A percentile compares a stretch with the other conserved stretches of the same genome.
phyloP scores from a whole-genome alignment of 2,797 vertebrate genomes.

The Lacerta agilis region DNA sequence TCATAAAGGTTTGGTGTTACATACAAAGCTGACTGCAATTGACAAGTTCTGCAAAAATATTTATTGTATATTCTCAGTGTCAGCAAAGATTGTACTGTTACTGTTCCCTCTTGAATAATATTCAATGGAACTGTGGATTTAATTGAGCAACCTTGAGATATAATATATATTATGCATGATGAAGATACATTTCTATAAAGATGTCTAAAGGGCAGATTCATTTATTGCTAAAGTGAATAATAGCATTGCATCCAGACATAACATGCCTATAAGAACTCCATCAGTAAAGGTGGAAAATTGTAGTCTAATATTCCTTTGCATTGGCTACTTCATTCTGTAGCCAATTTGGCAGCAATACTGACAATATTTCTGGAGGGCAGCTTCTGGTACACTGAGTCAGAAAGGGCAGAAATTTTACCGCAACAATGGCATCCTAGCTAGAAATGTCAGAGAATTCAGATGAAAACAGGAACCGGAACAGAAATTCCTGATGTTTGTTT shows the following conservation, averaged over 20 bases:
- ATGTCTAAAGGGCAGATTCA: neutral
- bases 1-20: conserved; percentile 61
- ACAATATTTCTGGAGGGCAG: neutral
- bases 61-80: conserved; percentile 50
- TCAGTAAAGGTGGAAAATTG: neutral
- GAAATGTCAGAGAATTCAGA: no score
- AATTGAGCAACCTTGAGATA: neutral
- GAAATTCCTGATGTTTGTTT: no score
- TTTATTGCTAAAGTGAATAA: conserved; percentile 15
- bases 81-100: conserved; percentile 37
- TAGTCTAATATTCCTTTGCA: neutral
- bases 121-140: conserved; percentile 1
- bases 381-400: neutral
- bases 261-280: neutral
- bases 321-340: neutral
- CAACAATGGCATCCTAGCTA: no score
- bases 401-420: neutral
- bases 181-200: neutral
- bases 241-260: neutral
- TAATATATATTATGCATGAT: conserved; percentile 12
- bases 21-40: conserved; percentile 47
- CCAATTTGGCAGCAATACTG: neutral
- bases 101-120: conserved; percentile 49
- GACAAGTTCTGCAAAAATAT: conserved; percentile 44
- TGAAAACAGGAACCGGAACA: no score